phyloP scores from a whole-genome alignment of 2,113 vertebrate genomes.

The Cheilinus undulatus region DNA sequence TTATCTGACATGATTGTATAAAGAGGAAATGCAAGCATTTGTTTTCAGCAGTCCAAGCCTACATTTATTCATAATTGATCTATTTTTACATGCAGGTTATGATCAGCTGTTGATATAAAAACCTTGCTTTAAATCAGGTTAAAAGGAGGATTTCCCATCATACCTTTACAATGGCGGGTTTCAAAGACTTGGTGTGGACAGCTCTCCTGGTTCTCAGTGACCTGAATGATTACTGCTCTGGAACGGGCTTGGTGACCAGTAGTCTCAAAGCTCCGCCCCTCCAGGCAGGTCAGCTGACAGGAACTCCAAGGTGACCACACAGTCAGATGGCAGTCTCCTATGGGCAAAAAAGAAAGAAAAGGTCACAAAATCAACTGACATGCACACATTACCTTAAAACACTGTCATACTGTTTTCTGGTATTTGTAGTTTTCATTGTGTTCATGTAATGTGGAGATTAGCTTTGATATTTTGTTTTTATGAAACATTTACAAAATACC shows the following conservation, averaged over 20 bases:
- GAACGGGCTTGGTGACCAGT: constrained; percentile 91
- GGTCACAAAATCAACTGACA: background rate
- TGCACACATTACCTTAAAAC: constrained; percentile 17
- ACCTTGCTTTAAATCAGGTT: too few relatives aligned
- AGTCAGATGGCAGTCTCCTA: constrained; percentile 96
- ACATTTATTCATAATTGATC: too few relatives aligned
- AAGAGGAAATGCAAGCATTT: too few relatives aligned
- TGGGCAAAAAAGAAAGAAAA: background rate
- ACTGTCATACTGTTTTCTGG: constrained; percentile 12
- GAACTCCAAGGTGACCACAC: constrained; percentile 97
- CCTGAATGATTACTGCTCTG: constrained; percentile 88
- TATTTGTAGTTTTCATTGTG: background rate
- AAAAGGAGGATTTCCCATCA: background rate
- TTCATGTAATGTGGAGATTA: too few relatives aligned
- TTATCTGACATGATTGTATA: too few relatives aligned
- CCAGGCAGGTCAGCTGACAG: constrained; percentile 94
- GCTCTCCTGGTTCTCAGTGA: constrained; percentile 88
- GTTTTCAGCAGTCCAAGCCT: too few relatives aligned
- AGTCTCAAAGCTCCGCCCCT: constrained; percentile 93
- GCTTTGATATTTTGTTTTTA: too few relatives aligned
- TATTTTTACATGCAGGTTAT: background rate
- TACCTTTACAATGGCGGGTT: constrained; percentile 93
- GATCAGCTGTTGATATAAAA: background rate
- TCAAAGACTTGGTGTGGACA: constrained; percentile 91
- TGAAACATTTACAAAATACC: too few relatives aligned